Base-by-base conservation (phyloP, 1,140 invertebrate species). In the Drosophila nasuta region DNA sequence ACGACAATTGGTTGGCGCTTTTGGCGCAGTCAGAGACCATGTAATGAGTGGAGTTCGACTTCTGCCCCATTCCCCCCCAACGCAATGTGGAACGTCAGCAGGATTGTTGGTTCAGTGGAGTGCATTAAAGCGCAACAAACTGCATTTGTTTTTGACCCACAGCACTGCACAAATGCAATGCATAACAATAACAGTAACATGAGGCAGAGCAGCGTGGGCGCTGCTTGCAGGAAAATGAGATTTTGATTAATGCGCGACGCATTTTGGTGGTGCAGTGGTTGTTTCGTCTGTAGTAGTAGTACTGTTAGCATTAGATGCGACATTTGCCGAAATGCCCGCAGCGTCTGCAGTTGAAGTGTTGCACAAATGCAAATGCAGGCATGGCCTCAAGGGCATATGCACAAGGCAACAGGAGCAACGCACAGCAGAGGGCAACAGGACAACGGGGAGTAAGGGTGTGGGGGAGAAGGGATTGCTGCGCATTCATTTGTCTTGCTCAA, bases 111-210 rank as follows among this genome's bases (percentile, higher is more conserved):
- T 57, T 71, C 83, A 68, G 63, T 79, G 74, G 68, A 88, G 85
- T 89, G 85, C 80, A 85, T 88, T 79, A 89, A 80, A 88, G 83
- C 81, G 77, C 83, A 75, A 88, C 81, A 88, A 89, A 73, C 85
- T 81, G 83, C 80, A 83, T 75, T 77, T 70, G 64, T 75, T 87
- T 72, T 54, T 62, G 28, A 52, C 49, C n/a, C 72, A 60, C 33
- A 48, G 28, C 25, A 43, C 20, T 51, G 46, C 17, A 35, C 3
- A 41, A 41, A 49, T 49, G 33, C 62, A 10, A 25, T 38, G 52
- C 79, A 73, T 65, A 58, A 58, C n/a, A 67, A 38, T 60, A 64
- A 74, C 48, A 62, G 62, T 57, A 73, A 45, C 63, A 43, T 30
- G 30, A 41, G 28, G 15, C 52, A n/a, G 28, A 11, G 15, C 7